A percentile compares a stretch with the other conserved stretches of the same genome.
Evolutionary conservation across 2,888 invertebrate genomes (phyloP).

Genomic region (Drosophila incognita): DNA sequence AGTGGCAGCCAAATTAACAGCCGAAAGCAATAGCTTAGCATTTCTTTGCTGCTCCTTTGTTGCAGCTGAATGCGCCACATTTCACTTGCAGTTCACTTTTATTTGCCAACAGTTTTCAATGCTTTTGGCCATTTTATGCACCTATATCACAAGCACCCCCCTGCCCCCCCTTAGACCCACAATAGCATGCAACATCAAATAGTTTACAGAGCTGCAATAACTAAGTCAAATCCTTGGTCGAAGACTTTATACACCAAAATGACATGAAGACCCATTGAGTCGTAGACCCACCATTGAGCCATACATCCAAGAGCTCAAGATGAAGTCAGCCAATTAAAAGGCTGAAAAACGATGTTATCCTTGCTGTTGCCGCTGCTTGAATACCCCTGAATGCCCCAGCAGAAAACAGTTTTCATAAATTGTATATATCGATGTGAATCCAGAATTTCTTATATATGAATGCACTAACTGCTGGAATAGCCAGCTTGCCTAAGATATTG

Average conservation of each 20-base stretch:
- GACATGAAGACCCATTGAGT: conserved; percentile 18
- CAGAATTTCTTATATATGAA: neutral
- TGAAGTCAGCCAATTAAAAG: conserved; percentile 43
- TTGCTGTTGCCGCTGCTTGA: neutral
- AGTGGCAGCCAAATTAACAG: conserved; percentile 18
- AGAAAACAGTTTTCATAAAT: neutral
- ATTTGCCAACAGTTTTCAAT: conserved; percentile 64
- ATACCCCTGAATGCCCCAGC: neutral
- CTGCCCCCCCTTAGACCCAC: neutral
- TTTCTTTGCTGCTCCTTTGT: conserved; percentile 70
- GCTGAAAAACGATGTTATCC: neutral
- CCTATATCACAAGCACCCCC: neutral
- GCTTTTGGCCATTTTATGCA: conserved; percentile 39
- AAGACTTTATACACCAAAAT: conserved; percentile 26
- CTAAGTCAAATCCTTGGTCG: conserved; percentile 2
- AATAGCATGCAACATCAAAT: neutral
- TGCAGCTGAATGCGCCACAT: conserved; percentile 75
- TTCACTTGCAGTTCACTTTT: conserved; percentile 68
- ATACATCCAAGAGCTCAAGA: neutral
- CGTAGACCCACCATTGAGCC: neutral
- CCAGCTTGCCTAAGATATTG: neutral
- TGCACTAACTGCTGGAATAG: neutral
- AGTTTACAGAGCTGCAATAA: conserved; percentile 4
- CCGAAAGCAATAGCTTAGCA: conserved; percentile 66
- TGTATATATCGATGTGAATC: neutral